Conservation (phyloP, 2,113 vertebrate genomes). For the Saccopteryx leptura region DNA sequence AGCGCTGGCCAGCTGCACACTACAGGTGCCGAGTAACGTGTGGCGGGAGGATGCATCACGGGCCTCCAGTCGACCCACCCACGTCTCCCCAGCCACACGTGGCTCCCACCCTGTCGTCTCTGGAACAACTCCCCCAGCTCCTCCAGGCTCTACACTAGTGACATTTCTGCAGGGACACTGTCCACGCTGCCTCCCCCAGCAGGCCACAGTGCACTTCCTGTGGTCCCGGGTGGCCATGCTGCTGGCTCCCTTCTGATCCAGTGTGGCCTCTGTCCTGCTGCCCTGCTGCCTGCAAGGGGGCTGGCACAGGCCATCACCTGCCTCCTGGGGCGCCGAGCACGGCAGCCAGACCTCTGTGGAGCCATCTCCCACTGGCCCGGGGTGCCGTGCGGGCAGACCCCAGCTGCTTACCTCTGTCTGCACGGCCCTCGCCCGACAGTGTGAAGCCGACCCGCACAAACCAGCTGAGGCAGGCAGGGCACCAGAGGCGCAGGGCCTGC, state of each 20-base stretch:
- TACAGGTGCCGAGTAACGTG: background rate
- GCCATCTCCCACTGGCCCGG: background rate
- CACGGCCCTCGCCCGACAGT: background rate
- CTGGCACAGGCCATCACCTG: background rate
- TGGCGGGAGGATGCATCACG: background rate
- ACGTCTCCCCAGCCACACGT: background rate
- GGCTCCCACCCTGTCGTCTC: background rate
- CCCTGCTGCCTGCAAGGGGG: background rate
- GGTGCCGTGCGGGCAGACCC: background rate
- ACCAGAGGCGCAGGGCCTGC: background rate
- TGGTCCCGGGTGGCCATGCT: background rate
- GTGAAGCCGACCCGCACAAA: background rate
- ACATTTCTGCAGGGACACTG: background rate
- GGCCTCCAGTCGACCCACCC: background rate
- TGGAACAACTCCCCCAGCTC: background rate
- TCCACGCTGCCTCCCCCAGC: background rate
- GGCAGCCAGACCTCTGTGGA: background rate
- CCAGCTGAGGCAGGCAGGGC: background rate
- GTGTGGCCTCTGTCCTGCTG: background rate
- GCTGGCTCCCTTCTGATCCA: background rate
- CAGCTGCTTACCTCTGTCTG: background rate
- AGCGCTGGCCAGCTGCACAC: background rate
- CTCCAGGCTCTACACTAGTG: background rate
- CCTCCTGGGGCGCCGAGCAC: background rate
- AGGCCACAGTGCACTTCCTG: background rate